These are phyloP conservation scores for Harpegnathos saltator DNA, from an alignment of 1,140 invertebrate species.

Conservation along the genomic window DNA sequence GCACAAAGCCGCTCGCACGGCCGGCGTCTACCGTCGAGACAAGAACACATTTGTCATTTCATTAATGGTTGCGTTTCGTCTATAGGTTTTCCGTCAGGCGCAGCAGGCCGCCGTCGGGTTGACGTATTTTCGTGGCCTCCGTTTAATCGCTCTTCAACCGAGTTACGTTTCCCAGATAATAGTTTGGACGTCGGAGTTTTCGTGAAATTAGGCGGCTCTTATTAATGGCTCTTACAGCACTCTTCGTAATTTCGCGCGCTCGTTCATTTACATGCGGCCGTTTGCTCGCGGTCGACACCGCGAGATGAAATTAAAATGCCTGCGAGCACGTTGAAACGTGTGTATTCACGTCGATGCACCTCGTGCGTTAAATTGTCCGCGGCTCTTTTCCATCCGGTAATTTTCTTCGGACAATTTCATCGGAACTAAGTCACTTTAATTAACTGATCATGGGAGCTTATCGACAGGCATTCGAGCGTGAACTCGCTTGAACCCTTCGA, in stretches of 20 bases:
- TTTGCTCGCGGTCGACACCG: background rate
- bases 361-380: background rate
- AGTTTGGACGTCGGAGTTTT: constrained; percentile 59
- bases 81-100: constrained; percentile 75
- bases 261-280: background rate
- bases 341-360: background rate
- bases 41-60: constrained; percentile 76
- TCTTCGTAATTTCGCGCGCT: background rate
- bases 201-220: constrained; percentile 71
- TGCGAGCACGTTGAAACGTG: background rate
- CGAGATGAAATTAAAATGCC: constrained; percentile 17
- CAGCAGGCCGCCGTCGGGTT: constrained; percentile 69
- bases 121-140: constrained; percentile 72
- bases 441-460: background rate
- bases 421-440: background rate
- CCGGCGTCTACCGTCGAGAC: constrained; percentile 53
- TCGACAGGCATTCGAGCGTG: too few relatives aligned
- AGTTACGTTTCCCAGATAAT: constrained; percentile 74
- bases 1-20: background rate
- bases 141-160: constrained; percentile 71
- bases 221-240: constrained; percentile 64
- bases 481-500: too few relatives aligned
- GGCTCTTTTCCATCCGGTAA: background rate
- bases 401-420: background rate
- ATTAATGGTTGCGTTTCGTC: constrained; percentile 73